phyloP scores from a whole-genome alignment of 2,113 vertebrate species.

The Eidolon helvum region DNA sequence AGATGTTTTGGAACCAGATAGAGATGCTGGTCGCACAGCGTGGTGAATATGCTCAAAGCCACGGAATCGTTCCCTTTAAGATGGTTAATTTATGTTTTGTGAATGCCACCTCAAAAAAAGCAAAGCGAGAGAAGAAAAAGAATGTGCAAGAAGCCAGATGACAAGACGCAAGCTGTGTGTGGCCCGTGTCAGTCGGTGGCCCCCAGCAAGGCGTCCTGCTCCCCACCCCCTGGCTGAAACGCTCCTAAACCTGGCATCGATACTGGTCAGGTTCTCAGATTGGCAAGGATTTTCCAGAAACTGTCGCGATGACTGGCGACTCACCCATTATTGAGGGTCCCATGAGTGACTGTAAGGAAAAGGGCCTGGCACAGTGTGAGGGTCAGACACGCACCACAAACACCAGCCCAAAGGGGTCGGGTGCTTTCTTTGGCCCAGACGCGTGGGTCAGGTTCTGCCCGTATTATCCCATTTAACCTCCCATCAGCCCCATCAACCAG shows the following conservation, averaged over 20 bases:
- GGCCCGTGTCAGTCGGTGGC: fast-evolving
- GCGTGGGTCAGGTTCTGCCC: neutral
- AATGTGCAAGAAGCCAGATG: neutral
- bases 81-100: neutral
- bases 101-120: neutral
- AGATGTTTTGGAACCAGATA: fast-evolving
- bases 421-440: neutral
- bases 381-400: too few species aligned
- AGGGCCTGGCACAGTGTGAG: neutral
- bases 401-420: fast-evolving
- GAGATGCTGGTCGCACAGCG: fast-evolving
- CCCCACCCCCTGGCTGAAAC: fast-evolving
- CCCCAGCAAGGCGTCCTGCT: neutral
- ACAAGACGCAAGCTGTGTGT: fast-evolving
- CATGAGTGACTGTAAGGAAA: fast-evolving
- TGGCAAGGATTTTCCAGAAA: neutral
- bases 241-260: fast-evolving
- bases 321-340: fast-evolving
- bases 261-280: neutral
- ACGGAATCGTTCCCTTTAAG: neutral
- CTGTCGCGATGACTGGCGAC: neutral
- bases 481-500: neutral
- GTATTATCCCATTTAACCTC: fast-evolving
- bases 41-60: fast-evolving
- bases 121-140: neutral